Evolutionary conservation across 2,797 vertebrate species (phyloP), one percentile per base, ranked within the genome.

Genomic region (Falco concolor): DNA sequence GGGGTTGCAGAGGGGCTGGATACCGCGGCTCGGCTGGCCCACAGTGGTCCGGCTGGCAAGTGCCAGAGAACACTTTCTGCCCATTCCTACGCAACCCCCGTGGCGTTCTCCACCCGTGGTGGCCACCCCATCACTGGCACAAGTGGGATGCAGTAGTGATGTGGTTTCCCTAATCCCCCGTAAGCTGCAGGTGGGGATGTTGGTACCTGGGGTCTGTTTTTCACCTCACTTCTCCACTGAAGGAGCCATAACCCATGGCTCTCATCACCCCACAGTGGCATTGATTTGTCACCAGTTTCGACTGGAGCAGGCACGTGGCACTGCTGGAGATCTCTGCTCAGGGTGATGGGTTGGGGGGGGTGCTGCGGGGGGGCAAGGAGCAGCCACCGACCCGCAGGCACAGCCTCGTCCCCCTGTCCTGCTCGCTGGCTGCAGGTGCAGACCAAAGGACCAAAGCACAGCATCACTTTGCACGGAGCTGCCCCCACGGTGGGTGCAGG

Each of bases 191-290:
- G 15, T 42, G 23, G n/a, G 25, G 38, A 57, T 64, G 38, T 18
- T 32, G 21, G 19, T 32, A n/a, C 38, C 30, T 4, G 8, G 8
- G 14, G 9, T 18, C 44, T 3, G 1, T 47, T 67, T 60, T 60
- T 60, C 42, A 42, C 36, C 28, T 73, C 13, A 18, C 10, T 16
- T 12, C 32, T 34, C 25, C 13, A 1, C 1, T 28, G 25, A 53
- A 59, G 52, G 40, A 59, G 6, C n/a, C 18, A 4, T 27, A 18
- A 52, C 28, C 44, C 10, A 24, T 12, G 9, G 11, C 11, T 77
- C 13, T 53, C 5, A 1, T 12, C 8, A 40, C 28, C 27, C 40
- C 1, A 0, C 0, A 2, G 20, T 42, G 59, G 25, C 44, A 23
- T 27, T 14, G 36, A 27, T 34, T 79, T 75, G 27, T 27, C 30